phyloP scores from a whole-genome alignment of 2,113 vertebrate species.

The Boleophthalmus pectinirostris region DNA sequence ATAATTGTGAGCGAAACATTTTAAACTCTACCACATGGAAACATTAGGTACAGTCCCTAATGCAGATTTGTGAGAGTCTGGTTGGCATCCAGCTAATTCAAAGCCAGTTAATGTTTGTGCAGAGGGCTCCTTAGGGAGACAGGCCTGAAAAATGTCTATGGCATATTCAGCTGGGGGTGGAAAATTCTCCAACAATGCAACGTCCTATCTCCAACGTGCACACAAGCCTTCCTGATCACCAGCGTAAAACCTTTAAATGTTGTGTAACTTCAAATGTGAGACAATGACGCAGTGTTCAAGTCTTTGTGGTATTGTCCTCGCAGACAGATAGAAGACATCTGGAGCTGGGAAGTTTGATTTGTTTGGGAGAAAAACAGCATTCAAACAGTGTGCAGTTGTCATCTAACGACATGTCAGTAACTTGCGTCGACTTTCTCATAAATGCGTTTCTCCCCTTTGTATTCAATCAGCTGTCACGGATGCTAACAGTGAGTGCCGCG shows the following conservation, averaged over 20 bases:
- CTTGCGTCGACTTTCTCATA: background rate
- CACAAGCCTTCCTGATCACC: conserved; percentile 39
- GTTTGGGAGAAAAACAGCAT: conserved; percentile 45
- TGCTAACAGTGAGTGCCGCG: conserved; percentile 10
- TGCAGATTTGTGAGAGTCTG: conserved; percentile 32
- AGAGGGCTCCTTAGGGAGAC: conserved; percentile 36
- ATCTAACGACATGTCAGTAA: conserved; percentile 41
- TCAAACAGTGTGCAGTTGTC: conserved; percentile 35
- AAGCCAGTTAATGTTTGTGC: conserved; percentile 66
- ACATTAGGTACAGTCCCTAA: background rate
- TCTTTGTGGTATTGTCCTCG: conserved; percentile 19
- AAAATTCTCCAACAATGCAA: conserved; percentile 32
- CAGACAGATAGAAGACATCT: conserved; percentile 43
- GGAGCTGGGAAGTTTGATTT: conserved; percentile 43
- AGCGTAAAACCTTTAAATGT: conserved; percentile 27
- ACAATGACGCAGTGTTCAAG: background rate
- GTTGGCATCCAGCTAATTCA: conserved; percentile 71
- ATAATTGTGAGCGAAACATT: too few species aligned
- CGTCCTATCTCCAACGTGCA: conserved; percentile 22
- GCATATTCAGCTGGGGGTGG: conserved; percentile 43
- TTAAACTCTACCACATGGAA: too few species aligned
- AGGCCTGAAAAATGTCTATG: conserved; percentile 34
- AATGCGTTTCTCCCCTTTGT: conserved; percentile 35
- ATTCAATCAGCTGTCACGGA: conserved; percentile 50
- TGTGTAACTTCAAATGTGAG: conserved; percentile 11